These are phyloP conservation scores for Nestor notabilis DNA, from an alignment of 2,113 vertebrate genomes.

Conservation along the genomic window DNA sequence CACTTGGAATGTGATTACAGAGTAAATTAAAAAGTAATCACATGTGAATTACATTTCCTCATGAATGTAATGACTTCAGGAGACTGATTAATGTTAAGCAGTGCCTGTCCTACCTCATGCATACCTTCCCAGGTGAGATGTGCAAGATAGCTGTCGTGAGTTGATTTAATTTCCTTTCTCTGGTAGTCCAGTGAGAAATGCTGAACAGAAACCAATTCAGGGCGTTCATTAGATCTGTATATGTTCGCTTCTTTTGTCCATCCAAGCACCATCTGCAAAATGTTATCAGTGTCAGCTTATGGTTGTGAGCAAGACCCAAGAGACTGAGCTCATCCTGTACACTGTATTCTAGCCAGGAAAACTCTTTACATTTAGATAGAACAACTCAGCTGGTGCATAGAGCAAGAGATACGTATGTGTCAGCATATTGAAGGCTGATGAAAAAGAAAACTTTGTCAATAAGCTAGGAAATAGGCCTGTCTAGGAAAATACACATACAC, in stretches of 20 bases:
- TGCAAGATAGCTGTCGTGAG: slow-evolving; percentile 78
- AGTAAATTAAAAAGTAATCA: slow-evolving; percentile 92
- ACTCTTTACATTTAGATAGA: slow-evolving; percentile 50
- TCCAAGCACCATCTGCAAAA: slow-evolving; percentile 79
- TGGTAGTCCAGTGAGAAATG: slow-evolving; percentile 72
- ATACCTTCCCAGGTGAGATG: slow-evolving; percentile 82
- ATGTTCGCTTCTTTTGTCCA: slow-evolving; percentile 75
- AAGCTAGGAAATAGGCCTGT: slow-evolving; percentile 15
- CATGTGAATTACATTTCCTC: slow-evolving; percentile 88
- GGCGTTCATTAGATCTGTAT: slow-evolving; percentile 71
- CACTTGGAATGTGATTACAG: slow-evolving; percentile 89
- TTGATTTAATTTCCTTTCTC: slow-evolving; percentile 89
- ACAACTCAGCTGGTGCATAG: slow-evolving; percentile 35
- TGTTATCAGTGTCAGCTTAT: slow-evolving; percentile 77
- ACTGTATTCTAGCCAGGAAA: slow-evolving; percentile 71
- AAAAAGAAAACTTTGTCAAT: slow-evolving; percentile 59
- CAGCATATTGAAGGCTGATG: slow-evolving; percentile 54
- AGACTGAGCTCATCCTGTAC: slow-evolving; percentile 52
- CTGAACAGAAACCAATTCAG: slow-evolving; percentile 75
- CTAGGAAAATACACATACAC: slow-evolving; percentile 23
- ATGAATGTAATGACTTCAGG: slow-evolving; percentile 88
- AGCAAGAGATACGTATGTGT: slow-evolving; percentile 17
- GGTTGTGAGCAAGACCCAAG: slow-evolving; percentile 70
- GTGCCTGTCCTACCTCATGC: slow-evolving; percentile 76
- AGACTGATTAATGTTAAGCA: slow-evolving; percentile 89